phyloP scores from a whole-genome alignment of 2,797 vertebrate species.

The Sitta carolinensis region DNA sequence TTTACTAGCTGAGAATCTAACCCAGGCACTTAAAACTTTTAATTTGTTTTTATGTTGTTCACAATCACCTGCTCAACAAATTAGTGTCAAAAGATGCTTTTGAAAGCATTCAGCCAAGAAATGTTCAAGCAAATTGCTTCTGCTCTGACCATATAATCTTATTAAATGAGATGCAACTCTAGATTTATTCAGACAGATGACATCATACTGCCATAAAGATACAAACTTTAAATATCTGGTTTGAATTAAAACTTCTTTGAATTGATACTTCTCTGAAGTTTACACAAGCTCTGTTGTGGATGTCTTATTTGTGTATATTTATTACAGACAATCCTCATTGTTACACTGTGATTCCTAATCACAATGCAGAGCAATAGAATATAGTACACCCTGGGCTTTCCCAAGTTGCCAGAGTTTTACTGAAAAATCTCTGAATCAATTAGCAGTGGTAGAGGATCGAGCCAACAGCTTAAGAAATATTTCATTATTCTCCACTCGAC shows the following conservation, averaged over 20 bases:
- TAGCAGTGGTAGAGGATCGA: neutral
- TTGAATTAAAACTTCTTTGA: neutral
- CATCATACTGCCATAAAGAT: neutral
- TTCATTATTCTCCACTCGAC: constrained; percentile 15
- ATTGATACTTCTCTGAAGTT: neutral
- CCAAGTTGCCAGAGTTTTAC: neutral
- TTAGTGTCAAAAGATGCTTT: constrained; percentile 59
- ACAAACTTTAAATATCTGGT: neutral
- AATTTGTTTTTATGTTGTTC: constrained; percentile 58
- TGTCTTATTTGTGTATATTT: neutral
- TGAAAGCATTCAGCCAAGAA: constrained; percentile 46
- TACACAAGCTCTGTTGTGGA: neutral
- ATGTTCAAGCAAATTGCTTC: constrained; percentile 46
- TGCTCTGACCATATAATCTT: constrained; percentile 36
- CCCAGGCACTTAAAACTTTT: constrained; percentile 41
- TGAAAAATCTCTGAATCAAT: neutral
- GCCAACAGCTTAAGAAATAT: neutral
- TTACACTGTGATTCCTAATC: neutral
- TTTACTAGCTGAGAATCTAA: neutral
- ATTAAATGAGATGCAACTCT: constrained; percentile 25
- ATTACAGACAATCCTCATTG: neutral
- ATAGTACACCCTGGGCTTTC: neutral
- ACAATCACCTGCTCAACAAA: constrained; percentile 48
- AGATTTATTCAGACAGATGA: constrained; percentile 15
- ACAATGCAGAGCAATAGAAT: neutral